Evolutionary conservation across 1,140 invertebrate genomes (phyloP), one percentile per base, ranked within the genome.

Genomic region (Drosophila cardini): DNA sequence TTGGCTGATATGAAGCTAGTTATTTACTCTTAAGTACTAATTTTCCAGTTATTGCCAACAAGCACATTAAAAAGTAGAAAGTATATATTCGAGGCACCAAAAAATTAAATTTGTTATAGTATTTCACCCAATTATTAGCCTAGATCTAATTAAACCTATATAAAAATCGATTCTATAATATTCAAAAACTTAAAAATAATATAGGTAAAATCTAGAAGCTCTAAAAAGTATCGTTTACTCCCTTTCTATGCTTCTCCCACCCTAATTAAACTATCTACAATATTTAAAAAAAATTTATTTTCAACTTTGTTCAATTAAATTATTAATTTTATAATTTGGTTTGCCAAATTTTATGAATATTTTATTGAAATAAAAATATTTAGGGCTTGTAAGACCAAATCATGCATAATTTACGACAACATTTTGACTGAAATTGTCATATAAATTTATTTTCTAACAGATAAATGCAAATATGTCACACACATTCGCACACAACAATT

Each of bases 391-490:
- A 32, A 38, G 42, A 38, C 48, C 62, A 70, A 67, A 57, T 70
- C 48, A 46, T 70, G 21, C 16, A 15, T 62, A 26, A 70, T 70
- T 62, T 70, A 70, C 45, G 36, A 10, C 45, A 42, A 45, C 36
- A 53, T 52, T 26, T 72, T 57, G 56, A 21, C 40, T 38, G 7
- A 55, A 69, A 63, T 58, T 53, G 21, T 57, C 61, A 40, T 42
- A 63, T 63, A 60, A 80, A 78, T 61, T 86, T 48, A 62, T 57
- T 36, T 50, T 74, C 21, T 34, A 40, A 26, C 42, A 50, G 52
- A 46, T 60, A 74, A 65, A 79, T 57, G 60, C 61, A 34, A 65
- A 74, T 86, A 34, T 78, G 57, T 58, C 80, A 53, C 73, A 69
- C 61, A 13, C 52, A 13, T 60, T 43, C 13, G 18, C 40, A 43